Evolutionary conservation across 2,888 invertebrate species (phyloP).

Genomic region (Podabrus alpinus): DNA sequence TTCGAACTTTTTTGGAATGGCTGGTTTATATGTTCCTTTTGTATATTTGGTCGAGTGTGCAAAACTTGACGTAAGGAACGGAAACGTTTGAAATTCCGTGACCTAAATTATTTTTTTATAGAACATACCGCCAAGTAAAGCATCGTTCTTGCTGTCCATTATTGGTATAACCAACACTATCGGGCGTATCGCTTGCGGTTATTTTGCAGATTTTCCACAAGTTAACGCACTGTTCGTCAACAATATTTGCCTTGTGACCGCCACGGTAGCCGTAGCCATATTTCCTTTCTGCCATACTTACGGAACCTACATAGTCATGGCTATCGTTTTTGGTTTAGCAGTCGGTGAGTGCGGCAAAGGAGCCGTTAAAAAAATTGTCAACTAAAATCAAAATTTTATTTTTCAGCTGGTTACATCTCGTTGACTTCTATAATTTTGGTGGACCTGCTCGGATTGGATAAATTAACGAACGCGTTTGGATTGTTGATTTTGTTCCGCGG

Average conservation of each 20-base stretch:
- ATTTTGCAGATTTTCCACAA: slow-evolving; percentile 88
- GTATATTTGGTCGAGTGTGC: slow-evolving; percentile 90
- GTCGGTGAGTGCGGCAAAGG: slow-evolving; percentile 69
- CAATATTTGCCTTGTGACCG: slow-evolving; percentile 88
- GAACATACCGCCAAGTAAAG: slow-evolving; percentile 73
- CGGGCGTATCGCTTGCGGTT: slow-evolving; percentile 87
- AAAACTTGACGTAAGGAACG: slow-evolving; percentile 65
- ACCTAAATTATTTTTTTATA: slow-evolving; percentile 48
- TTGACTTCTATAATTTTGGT: slow-evolving; percentile 97
- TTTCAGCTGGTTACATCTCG: slow-evolving; percentile 93
- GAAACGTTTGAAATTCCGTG: neutral
- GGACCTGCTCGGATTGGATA: slow-evolving; percentile 92
- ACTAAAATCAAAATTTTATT: slow-evolving; percentile 20
- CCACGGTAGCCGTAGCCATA: slow-evolving; percentile 81
- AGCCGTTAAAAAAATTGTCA: neutral
- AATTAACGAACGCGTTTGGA: slow-evolving; percentile 96
- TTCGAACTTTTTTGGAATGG: slow-evolving; percentile 96
- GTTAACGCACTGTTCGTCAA: slow-evolving; percentile 92
- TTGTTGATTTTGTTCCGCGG: slow-evolving; percentile 94
- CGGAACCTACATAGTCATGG: slow-evolving; percentile 75
- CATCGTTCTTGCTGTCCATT: slow-evolving; percentile 77
- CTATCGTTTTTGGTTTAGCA: slow-evolving; percentile 89
- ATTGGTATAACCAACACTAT: slow-evolving; percentile 94
- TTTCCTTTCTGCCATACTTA: slow-evolving; percentile 85
- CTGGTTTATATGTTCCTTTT: slow-evolving; percentile 95